Percentiles rank a stretch among this genome's conserved stretches.
These are phyloP conservation scores for Tetragnatha versicolor DNA, from an alignment of 1,140 invertebrate species.

Conservation along the genomic window DNA sequence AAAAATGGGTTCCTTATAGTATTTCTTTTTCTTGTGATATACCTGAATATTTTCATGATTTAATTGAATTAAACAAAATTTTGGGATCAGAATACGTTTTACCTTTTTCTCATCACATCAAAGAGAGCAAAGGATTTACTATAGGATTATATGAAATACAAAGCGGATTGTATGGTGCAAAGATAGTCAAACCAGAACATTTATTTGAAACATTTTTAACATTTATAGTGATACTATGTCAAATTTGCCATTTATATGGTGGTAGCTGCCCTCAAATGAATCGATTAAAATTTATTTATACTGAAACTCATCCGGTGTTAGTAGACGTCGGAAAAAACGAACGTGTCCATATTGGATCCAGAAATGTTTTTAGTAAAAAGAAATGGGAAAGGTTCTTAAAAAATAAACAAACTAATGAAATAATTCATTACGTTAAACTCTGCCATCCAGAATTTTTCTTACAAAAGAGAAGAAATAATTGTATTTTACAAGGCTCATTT, in stretches of 20 bases:
- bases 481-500: background rate
- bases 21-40: conserved; percentile 8
- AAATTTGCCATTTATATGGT: background rate
- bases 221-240: background rate
- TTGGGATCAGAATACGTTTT: conserved; percentile 7
- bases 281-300: conserved; percentile 10
- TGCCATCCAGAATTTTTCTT: conserved; percentile 4
- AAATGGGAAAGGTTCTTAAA: conserved; percentile 29
- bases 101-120: background rate
- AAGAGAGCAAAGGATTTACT: background rate
- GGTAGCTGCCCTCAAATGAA: conserved; percentile 1
- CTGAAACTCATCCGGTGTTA: conserved; percentile 19
- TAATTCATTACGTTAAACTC: background rate
- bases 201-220: conserved; percentile 26
- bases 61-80: background rate
- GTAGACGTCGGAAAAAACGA: background rate
- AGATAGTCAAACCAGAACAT: conserved; percentile 7
- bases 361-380: background rate
- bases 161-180: background rate
- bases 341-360: background rate
- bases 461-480: background rate
- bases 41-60: conserved; percentile 27
- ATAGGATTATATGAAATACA: conserved; percentile 25
- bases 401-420: background rate
- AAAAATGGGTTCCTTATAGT: conserved; percentile 3